Evolutionary conservation across 2,888 invertebrate species (phyloP), one percentile per base, ranked within the genome.

Genomic region (Morinoia aosen): DNA sequence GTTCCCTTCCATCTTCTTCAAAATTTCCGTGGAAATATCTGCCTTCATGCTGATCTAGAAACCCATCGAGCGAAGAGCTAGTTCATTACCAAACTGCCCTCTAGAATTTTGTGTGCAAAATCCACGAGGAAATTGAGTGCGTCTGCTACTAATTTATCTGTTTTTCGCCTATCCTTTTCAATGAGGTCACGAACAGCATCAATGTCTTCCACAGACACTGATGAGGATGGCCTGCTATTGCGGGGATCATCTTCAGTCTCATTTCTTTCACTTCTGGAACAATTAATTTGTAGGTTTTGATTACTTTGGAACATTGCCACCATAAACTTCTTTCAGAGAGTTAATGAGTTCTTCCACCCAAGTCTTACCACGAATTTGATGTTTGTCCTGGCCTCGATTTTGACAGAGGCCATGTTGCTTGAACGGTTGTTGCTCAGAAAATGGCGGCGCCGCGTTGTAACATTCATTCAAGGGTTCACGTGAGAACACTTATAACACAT

Each of bases 141-240:
- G 33, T 64, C 64, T 64, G 64, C 64, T 64, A 64, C 64, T 33
- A 7, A 64, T 64, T 25, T 7, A 33, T 2, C 7, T 2, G 64
- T 64, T 64, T 4, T 64, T 64, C 64, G 64, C 64, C 64, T 64
- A 64, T 64, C 91, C 39, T 91, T 33, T 91, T 91, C 91, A 91
- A 91, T 91, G 91, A 91, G 91, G 39, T 91, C 56, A 48, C 91
- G 39, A 48, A 91, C 91, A 91, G 19, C 91, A 91, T 40, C 91
- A 39, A 5, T 91, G 91, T 91, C 8, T 91, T 91, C 91, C 91
- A 19, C 91, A 91, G 33, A 91, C 3, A 91, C 16, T 64, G 64
- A 64, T 64, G 91, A 7, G 5, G 33, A 33, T 8, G 3, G 91
- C 10, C 91, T 91, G 91, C 91, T 10, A 33, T 10, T 19, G 91